Percentiles rank a stretch among this genome's conserved stretches.
These are phyloP conservation scores for Ethmia dodecea DNA, from an alignment of 2,888 invertebrate species.

Conservation along the genomic window DNA sequence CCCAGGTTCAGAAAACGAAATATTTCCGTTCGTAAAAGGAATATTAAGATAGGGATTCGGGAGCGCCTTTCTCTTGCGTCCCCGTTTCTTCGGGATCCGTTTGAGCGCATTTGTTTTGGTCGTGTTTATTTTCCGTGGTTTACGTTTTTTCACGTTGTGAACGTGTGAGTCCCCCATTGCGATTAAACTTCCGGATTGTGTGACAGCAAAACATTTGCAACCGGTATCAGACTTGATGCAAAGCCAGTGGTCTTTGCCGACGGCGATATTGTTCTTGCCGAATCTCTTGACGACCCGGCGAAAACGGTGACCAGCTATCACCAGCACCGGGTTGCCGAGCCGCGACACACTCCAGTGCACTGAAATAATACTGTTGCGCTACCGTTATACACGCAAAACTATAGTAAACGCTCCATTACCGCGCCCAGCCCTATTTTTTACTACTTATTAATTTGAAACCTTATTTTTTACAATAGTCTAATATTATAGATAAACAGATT, in stretches of 20 bases:
- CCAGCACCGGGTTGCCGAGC: slow-evolving; percentile 55
- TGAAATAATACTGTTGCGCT: slow-evolving; percentile 30
- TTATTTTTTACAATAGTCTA: too few species aligned
- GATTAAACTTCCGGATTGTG: slow-evolving; percentile 32
- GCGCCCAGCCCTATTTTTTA: too few species aligned
- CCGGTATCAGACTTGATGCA: slow-evolving; percentile 62
- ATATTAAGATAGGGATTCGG: slow-evolving; percentile 2
- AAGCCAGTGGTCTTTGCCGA: slow-evolving; percentile 38
- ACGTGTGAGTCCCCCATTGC: slow-evolving; percentile 39
- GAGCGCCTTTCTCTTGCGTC: neutral
- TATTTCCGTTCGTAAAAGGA: neutral
- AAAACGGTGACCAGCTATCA: slow-evolving; percentile 49
- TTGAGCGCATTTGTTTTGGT: neutral
- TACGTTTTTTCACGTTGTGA: slow-evolving; percentile 31
- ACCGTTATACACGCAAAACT: neutral
- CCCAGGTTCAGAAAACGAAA: neutral
- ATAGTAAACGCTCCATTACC: too few species aligned
- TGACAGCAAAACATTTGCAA: slow-evolving; percentile 50
- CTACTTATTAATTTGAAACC: too few species aligned
- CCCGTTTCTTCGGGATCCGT: neutral
- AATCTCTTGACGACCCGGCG: slow-evolving; percentile 31
- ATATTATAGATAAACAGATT: too few species aligned
- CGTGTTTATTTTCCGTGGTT: neutral
- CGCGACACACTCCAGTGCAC: slow-evolving; percentile 53
- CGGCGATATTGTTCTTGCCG: neutral